These are phyloP conservation scores for Tachypleus tridentatus DNA, from an alignment of 1,140 invertebrate genomes.

Conservation along the genomic window DNA sequence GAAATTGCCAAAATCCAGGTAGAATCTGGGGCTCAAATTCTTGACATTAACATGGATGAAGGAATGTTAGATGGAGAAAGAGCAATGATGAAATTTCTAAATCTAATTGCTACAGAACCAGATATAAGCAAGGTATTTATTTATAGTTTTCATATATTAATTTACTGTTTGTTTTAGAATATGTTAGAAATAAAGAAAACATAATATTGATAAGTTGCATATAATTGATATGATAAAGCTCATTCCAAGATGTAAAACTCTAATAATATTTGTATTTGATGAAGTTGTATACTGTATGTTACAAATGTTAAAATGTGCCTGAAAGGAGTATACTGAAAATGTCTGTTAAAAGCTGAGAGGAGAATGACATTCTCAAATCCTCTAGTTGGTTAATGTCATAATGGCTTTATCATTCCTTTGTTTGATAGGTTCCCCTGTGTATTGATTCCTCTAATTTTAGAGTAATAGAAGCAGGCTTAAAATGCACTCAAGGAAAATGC, in stretches of 20 bases:
- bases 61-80: conserved; percentile 46
- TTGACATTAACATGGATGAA: conserved; percentile 54
- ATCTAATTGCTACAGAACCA: conserved; percentile 45
- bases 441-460: conserved; percentile 49
- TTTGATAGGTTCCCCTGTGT: conserved; percentile 42
- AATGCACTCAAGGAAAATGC: conserved; percentile 47
- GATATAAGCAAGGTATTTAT: conserved; percentile 41
- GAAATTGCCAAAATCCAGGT: conserved; percentile 46
- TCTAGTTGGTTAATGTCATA: no score
- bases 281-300: no score
- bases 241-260: no score
- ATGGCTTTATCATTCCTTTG: background rate
- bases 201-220: no score
- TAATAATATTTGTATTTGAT: no score
- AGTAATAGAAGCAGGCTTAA: conserved; percentile 46
- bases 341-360: no score
- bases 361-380: no score
- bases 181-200: no score
- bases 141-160: background rate
- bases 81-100: conserved; percentile 47
- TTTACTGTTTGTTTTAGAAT: no score
- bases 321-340: no score
- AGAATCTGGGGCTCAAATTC: conserved; percentile 48
- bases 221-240: no score
- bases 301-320: no score